These are phyloP conservation scores for Callionymus lyra DNA, from an alignment of 2,113 vertebrate genomes.

Conservation along the genomic window DNA sequence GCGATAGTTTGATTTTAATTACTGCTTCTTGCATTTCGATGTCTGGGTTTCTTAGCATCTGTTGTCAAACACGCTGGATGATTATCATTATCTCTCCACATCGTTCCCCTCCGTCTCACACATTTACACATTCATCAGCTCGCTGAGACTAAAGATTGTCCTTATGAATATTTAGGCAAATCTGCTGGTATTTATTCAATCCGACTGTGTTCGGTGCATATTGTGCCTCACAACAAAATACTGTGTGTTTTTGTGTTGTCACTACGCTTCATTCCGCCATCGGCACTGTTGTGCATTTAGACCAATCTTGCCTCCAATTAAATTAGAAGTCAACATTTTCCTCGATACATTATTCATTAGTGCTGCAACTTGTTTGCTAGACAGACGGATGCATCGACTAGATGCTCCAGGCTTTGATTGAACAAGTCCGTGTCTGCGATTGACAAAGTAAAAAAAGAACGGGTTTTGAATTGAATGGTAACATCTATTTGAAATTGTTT, in stretches of 20 bases:
- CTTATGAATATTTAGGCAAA: slow-evolving; percentile 54
- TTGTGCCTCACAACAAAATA: slow-evolving; percentile 10
- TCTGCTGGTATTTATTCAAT: slow-evolving; percentile 25
- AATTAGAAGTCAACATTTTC: slow-evolving; percentile 15
- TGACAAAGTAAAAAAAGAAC: too few species aligned
- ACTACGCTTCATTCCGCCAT: slow-evolving; percentile 9
- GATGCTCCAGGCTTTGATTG: too few species aligned
- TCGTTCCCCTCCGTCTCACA: slow-evolving; percentile 14
- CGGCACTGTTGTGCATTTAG: slow-evolving; percentile 20
- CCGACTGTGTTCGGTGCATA: slow-evolving; percentile 18
- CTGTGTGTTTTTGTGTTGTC: slow-evolving; percentile 8
- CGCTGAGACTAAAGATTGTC: slow-evolving; percentile 11
- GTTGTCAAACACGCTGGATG: slow-evolving; percentile 11
- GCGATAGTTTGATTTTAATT: too few species aligned
- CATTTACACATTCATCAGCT: slow-evolving; percentile 15
- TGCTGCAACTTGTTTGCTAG: too few species aligned
- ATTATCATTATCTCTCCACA: slow-evolving; percentile 22
- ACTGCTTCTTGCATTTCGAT: too few species aligned
- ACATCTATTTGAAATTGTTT: too few species aligned
- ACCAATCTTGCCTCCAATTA: slow-evolving; percentile 17
- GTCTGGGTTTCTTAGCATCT: slow-evolving; percentile 14
- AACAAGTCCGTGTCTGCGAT: too few species aligned
- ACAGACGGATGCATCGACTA: too few species aligned
- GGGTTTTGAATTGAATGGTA: too few species aligned
- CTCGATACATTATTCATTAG: too few species aligned